Evolutionary conservation across 1,140 invertebrate species (phyloP), one percentile per base, ranked within the genome.

Genomic region (Trichonephila inaurata): DNA sequence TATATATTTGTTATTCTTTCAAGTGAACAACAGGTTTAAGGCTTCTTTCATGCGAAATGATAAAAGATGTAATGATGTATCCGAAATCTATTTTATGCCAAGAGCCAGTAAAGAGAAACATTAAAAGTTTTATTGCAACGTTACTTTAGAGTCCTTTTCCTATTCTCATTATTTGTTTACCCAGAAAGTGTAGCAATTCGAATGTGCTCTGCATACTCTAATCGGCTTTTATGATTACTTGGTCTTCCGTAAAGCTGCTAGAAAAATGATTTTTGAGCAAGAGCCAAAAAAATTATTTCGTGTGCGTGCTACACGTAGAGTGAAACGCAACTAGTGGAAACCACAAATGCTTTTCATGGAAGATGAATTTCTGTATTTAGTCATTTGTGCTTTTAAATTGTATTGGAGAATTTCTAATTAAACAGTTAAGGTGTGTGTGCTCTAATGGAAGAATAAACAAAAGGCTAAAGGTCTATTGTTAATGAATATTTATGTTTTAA

Each of bases 151-250:
- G 82, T 24, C 77, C 44, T 82, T 51, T 58, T 58, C 51, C 40
- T 51, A 3, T n/a, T 83, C 82, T 83, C 21, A 51, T 58, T 83
- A 58, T 83, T 83, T 77, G 72, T 40, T 40, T 77, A 77, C 18
- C 16, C 33, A 18, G 28, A 77, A 60, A 83, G 21, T 60, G 44
- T 5, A 10, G 44, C 82, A 83, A 83, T 83, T 83, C 44, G 10
- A 58, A 83, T 60, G 82, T 44, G 3, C 44, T 24, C 14, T 58
- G 19, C n/a, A 83, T 51, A 24, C 40, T 19, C 44, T 83, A 51
- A 83, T 83, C 44, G 82, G 16, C 82, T 83, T 83, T 83, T 83
- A 60, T 83, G 82, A 83, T 83, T 83, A 28, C 82, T 83, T 58
- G 21, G 51, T 60, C 51, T 44, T 60, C 28, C 51, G 82, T 58